phyloP scores from a whole-genome alignment of 2,113 vertebrate species.

The Erinaceus europaeus region DNA sequence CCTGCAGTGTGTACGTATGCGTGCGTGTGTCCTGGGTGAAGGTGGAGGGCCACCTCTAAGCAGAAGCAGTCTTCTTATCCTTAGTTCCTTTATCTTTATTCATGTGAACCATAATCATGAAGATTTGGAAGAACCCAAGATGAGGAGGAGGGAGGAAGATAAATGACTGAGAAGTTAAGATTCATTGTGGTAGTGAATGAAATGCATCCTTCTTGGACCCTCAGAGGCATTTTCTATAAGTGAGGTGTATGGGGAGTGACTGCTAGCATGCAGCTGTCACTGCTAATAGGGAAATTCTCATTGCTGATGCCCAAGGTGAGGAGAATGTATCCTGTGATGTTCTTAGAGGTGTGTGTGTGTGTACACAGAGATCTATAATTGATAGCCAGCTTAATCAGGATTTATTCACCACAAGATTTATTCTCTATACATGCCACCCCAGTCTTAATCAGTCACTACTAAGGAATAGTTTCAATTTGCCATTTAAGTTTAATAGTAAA shows the following conservation, averaged over 20 bases:
- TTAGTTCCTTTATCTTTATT: slow-evolving; percentile 51
- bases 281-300: neutral
- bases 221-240: slow-evolving; percentile 38
- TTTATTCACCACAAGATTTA: neutral
- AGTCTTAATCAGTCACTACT: no score
- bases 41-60: neutral
- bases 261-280: neutral
- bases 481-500: no score
- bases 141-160: neutral
- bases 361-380: neutral
- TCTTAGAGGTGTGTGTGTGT: neutral
- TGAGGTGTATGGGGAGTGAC: neutral
- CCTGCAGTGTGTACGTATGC: no score
- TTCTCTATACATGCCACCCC: no score
- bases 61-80: slow-evolving; percentile 46
- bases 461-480: no score
- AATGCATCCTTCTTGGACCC: neutral
- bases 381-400: neutral
- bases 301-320: neutral
- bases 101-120: slow-evolving; percentile 62
- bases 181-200: slow-evolving; percentile 32
- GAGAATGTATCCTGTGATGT: neutral
- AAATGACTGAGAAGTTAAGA: slow-evolving; percentile 23
- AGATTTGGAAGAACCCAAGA: slow-evolving; percentile 36
- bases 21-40: no score